Base-by-base conservation (phyloP, 1,140 invertebrate genomes). In the Adoxophyes honmai region DNA sequence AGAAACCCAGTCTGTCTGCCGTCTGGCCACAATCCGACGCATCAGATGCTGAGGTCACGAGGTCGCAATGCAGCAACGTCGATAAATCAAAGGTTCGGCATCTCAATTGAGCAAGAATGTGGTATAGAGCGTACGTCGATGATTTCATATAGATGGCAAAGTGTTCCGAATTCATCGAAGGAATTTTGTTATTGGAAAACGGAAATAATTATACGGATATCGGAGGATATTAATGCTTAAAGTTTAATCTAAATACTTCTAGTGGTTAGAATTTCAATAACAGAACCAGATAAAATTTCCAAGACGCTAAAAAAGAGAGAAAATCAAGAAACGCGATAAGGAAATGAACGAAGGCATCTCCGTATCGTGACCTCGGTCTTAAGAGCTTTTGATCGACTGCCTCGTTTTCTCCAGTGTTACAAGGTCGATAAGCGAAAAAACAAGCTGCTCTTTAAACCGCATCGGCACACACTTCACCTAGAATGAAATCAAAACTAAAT, bases 61-160 rank as follows among this genome's bases (percentile, higher is more conserved):
- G 42, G 42, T 48, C 42, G 42, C 42, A 48, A 33, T 48, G 42
- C 42, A 48, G 42, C 11, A 48, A 44, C 18, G 39, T 48, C 21
- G 6, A 28, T 28, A 28, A 28, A 28, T 28, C 21, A 28, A 6
- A 16, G 42, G 42, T 21, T 48, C 42, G 42, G 39, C 4, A 48
- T 48, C 21, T 21, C 18, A 11, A 48, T 48, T 9, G 39, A 18
- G 6, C 10, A 28, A 44, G 16, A 38, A n/a, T 38, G 42, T 18
- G 11, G 15, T 21, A 21, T 48, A 3, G 21, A 28, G 16, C 21
- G 11, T 13, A 11, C 13, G 6, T 48, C 18, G 10, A 48, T 48
- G 42, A 28, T 48, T 48, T 1, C 16, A 13, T 48, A 21, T 7
- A 21, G 39, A 44, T 4, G 21, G 39, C 18, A 7, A 28, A 28